A percentile compares a stretch with the other conserved stretches of the same genome.
phyloP scores from a whole-genome alignment of 2,113 vertebrate species.

The Indicator maculatus region DNA sequence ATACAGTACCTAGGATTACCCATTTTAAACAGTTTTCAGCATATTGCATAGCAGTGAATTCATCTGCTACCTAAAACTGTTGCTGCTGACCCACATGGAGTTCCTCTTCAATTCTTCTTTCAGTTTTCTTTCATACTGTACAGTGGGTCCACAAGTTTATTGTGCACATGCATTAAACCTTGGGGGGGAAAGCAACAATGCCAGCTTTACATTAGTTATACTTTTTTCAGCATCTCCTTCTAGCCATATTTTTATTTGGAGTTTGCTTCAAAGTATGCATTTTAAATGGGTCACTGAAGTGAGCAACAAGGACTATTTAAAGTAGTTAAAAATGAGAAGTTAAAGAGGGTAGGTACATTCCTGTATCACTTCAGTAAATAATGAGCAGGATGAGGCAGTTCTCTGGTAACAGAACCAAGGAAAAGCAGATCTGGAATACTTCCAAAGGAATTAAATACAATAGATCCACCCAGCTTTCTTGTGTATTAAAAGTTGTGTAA shows the following conservation, averaged over 20 bases:
- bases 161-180: constrained; percentile 89
- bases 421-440: background rate
- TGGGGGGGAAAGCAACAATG: constrained; percentile 68
- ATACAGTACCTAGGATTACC: constrained; percentile 70
- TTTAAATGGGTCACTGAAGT: background rate
- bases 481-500: background rate
- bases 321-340: background rate
- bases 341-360: background rate
- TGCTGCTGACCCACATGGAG: constrained; percentile 68
- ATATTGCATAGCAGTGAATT: constrained; percentile 74
- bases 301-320: background rate
- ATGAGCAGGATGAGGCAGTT: background rate
- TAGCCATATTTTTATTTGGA: constrained; percentile 22
- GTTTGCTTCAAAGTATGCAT: background rate
- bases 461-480: background rate
- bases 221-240: background rate
- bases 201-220: constrained; percentile 68
- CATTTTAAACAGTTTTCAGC: constrained; percentile 62
- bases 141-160: constrained; percentile 87
- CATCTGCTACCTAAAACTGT: constrained; percentile 67
- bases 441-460: background rate
- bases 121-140: constrained; percentile 86
- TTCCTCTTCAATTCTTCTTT: constrained; percentile 68
- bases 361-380: background rate
- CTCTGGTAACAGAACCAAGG: background rate